Evolutionary conservation across 1,140 invertebrate genomes (phyloP).

Genomic region (Aleiodes sp.): DNA sequence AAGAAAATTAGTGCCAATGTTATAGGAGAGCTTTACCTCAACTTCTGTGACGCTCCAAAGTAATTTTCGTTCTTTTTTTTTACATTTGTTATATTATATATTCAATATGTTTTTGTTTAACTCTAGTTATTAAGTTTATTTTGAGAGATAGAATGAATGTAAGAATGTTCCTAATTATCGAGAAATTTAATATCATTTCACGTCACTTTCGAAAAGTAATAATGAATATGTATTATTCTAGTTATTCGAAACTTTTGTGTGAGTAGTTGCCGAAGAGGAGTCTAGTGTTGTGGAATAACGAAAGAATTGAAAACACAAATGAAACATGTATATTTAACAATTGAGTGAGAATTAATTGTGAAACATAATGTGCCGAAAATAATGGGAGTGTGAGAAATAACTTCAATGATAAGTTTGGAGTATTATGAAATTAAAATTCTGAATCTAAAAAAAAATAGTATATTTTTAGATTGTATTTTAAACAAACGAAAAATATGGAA

Average conservation of each 20-base stretch:
- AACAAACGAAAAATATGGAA: constrained; percentile 47
- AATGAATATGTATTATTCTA: background rate
- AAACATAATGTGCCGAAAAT: background rate
- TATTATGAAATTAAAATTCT: too few species aligned
- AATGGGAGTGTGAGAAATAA: background rate
- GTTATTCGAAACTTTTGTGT: background rate
- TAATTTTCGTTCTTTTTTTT: too few species aligned
- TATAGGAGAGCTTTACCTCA: too few species aligned
- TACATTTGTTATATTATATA: too few species aligned
- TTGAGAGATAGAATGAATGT: too few species aligned
- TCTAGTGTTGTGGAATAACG: constrained; percentile 2
- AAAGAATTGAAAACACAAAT: background rate
- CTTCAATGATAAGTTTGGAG: too few species aligned
- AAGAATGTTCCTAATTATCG: too few species aligned
- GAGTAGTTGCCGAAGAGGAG: background rate
- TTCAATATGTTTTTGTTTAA: too few species aligned
- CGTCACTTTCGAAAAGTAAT: too few species aligned
- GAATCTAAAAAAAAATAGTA: constrained; percentile 55
- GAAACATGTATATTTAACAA: constrained; percentile 4
- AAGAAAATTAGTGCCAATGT: constrained; percentile 15
- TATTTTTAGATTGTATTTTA: constrained; percentile 65
- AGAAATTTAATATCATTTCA: too few species aligned
- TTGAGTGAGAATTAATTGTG: background rate
- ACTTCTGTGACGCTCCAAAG: too few species aligned
- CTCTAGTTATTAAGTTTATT: too few species aligned